Conservation (phyloP, 2,888 invertebrate genomes). For the Pachymerium ferrugineum region DNA sequence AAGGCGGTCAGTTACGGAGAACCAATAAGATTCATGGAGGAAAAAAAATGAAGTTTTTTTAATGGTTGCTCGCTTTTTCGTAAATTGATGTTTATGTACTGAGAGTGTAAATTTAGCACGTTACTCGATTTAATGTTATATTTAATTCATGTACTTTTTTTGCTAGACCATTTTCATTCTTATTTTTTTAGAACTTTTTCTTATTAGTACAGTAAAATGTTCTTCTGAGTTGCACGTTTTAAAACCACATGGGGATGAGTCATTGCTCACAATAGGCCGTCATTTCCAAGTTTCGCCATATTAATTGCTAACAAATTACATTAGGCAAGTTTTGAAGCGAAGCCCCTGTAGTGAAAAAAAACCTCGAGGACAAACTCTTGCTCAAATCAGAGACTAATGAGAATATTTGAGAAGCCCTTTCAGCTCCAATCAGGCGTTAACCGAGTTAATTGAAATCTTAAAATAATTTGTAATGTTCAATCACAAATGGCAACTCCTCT, state of each 20-base stretch:
- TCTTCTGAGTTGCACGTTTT: background rate
- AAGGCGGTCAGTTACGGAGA: background rate
- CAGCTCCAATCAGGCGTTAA: constrained; percentile 10
- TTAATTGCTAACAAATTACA: constrained; percentile 14
- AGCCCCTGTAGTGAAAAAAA: background rate
- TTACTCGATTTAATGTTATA: background rate
- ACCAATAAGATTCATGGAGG: background rate
- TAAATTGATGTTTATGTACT: background rate
- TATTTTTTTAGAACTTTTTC: background rate
- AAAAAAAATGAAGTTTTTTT: background rate
- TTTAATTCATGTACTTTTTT: background rate
- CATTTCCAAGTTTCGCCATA: constrained; percentile 15
- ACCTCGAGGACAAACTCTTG: background rate
- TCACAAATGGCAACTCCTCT: background rate
- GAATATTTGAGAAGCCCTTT: background rate
- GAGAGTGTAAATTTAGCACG: background rate
- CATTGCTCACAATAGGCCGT: constrained; percentile 10
- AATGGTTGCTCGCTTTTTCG: background rate
- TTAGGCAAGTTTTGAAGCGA: background rate
- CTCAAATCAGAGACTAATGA: constrained; percentile 9
- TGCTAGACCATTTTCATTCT: no score
- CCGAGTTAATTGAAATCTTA: constrained; percentile 21
- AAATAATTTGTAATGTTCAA: constrained; percentile 18
- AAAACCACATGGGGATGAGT: background rate
- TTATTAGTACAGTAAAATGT: background rate